A percentile compares a stretch with the other conserved stretches of the same genome.
Conservation (phyloP, 2,113 vertebrate genomes). For the Cephalopholis sonnerati region DNA sequence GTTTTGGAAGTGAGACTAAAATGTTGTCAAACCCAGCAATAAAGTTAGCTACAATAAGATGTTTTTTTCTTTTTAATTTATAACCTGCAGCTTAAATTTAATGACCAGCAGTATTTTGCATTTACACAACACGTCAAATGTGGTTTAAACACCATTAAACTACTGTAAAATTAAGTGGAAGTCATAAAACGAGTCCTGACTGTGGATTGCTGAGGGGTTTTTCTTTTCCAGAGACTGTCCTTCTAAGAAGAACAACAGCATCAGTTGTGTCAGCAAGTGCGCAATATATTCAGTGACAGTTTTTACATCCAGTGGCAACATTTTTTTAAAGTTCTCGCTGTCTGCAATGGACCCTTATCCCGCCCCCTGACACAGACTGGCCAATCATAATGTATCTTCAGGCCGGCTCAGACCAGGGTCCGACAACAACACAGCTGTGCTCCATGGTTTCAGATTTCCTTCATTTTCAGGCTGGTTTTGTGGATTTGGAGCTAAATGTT, state of each 20-base stretch:
- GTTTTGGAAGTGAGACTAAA: not conserved
- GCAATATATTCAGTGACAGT: not conserved
- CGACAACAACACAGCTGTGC: no score
- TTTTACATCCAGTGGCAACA: no score
- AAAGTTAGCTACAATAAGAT: conserved; percentile 1
- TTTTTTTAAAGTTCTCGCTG: not conserved
- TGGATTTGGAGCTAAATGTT: no score
- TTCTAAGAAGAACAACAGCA: not conserved
- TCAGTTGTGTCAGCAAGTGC: not conserved
- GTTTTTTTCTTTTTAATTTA: not conserved
- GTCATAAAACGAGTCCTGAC: not conserved
- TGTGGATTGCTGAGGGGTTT: not conserved
- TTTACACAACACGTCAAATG: not conserved
- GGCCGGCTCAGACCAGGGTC: no score
- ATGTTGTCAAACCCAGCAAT: not conserved
- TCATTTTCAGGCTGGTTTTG: no score
- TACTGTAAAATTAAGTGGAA: not conserved
- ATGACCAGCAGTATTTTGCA: not conserved
- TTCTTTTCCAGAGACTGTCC: not conserved
- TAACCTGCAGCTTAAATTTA: not conserved
- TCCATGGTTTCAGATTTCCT: no score
- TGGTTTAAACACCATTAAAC: not conserved
- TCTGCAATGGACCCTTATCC: not conserved
- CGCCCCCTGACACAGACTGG: no score
- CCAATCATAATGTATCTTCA: no score